These are phyloP conservation scores for Plestiodon gilberti DNA, from an alignment of 2,113 vertebrate genomes.

Conservation along the genomic window DNA sequence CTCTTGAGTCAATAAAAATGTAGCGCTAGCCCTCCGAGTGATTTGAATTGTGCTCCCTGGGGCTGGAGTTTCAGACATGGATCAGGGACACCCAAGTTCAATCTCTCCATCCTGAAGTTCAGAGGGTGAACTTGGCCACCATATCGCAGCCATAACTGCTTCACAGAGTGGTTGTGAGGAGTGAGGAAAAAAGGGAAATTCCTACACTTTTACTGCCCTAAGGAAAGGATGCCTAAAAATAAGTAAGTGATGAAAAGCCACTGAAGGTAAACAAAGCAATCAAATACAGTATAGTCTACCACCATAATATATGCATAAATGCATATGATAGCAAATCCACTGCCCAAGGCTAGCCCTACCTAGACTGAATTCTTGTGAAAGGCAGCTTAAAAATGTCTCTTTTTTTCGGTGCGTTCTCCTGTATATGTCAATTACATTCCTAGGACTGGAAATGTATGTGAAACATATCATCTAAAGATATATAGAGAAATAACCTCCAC, in stretches of 20 bases:
- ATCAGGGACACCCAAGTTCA: neutral
- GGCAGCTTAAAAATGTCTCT: neutral
- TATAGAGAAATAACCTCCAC: slow-evolving; percentile 37
- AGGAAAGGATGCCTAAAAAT: too few relatives aligned
- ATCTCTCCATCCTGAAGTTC: neutral
- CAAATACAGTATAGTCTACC: too few relatives aligned
- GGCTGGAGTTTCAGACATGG: neutral
- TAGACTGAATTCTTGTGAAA: neutral
- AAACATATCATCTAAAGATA: slow-evolving; percentile 43
- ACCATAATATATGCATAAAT: too few relatives aligned
- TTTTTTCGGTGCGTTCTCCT: neutral
- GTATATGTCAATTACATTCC: neutral
- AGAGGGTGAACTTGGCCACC: neutral
- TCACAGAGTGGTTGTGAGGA: too few relatives aligned
- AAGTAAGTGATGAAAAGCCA: too few relatives aligned
- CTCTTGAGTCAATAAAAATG: neutral
- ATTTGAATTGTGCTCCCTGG: neutral
- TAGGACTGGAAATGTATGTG: neutral
- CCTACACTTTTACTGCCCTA: too few relatives aligned
- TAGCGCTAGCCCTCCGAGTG: neutral
- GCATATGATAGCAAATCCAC: too few relatives aligned
- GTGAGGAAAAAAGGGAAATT: too few relatives aligned
- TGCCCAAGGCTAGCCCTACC: too few relatives aligned
- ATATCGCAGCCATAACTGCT: too few relatives aligned
- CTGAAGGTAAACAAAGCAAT: too few relatives aligned